Base-by-base conservation (phyloP, 2,113 vertebrate genomes). In the Stomatorhinus ivindoensis region DNA sequence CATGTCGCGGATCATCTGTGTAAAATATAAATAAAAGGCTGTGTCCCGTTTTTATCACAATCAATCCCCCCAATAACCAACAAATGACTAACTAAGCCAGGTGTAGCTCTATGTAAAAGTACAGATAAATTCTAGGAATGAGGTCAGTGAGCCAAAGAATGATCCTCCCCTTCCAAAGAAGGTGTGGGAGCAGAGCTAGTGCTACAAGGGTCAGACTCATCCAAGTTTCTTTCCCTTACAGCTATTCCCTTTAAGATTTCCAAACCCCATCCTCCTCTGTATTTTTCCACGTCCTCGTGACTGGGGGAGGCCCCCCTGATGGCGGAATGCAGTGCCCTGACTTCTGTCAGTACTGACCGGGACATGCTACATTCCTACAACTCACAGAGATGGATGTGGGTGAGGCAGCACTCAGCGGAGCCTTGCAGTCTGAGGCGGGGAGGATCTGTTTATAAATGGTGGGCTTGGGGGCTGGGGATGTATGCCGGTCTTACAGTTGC, bases 191-290 rank as follows among this genome's bases (percentile, higher is more conserved):
- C 11, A 73, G 9, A 31, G 27, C 65, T 73, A 1, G 65, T 73
- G 27, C 65, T 73, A 4, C 31, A 73, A 10, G 9, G 31, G n/a
- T 35, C 65, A 73, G 10, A 11, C 65, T 73, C 31, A 35, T 35
- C 65, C 11, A 73, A 73, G 35, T 73, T 4, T 35, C 9, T 87
- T 61, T 58, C 35, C 47, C 24, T 61, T 35, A 58, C 17, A 58
- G 53, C 50, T 39, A 42, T 87, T 87, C 51, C 86, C 86, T 21
- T 50, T 17, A 87, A 87, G 31, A 53, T 87, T 55, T 87, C 48
- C 27, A 39, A 31, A 31, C 27, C 3, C 35, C 31, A 8, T 39
- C 31, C 15, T 58, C 11, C 86, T 87, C 27, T 27, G 27, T 31
- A 8, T 27, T 69, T 58, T 87, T 87, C 86, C 51, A 44, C 86